Evolutionary conservation across 1,140 invertebrate species (phyloP).

Genomic region (Drosophila saltans): DNA sequence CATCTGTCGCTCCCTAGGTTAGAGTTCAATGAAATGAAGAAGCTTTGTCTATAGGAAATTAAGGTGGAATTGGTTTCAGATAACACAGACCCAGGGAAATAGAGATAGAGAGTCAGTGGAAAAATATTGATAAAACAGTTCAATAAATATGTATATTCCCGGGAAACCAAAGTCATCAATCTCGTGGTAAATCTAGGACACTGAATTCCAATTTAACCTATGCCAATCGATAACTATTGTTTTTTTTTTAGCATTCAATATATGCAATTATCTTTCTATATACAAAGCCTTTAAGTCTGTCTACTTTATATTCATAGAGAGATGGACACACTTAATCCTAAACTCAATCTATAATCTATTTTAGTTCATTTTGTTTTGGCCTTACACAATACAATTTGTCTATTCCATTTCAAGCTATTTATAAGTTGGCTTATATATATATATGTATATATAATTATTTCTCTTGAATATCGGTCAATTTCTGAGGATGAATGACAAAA

Average conservation of each 20-base stretch:
- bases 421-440: not conserved
- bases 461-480: constrained; percentile 59
- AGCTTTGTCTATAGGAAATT: not conserved
- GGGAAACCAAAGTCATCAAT: not conserved
- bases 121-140: constrained; percentile 3
- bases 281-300: no score
- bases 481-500: constrained; percentile 56
- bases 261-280: no score
- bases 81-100: not conserved
- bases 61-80: constrained; percentile 3
- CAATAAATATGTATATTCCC: not conserved
- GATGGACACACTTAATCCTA: not conserved
- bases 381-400: constrained; percentile 5
- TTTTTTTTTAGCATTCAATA: no score
- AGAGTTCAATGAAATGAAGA: constrained; percentile 59
- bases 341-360: not conserved
- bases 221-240: not conserved
- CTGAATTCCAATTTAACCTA: not conserved
- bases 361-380: not conserved
- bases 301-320: no score
- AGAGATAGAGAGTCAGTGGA: not conserved
- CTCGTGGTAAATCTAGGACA: not conserved
- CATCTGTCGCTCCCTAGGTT: constrained; percentile 47
- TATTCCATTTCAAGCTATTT: constrained; percentile 2
- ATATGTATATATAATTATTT: constrained; percentile 12